phyloP scores from a whole-genome alignment of 2,113 vertebrate species.

The Albula goreensis region DNA sequence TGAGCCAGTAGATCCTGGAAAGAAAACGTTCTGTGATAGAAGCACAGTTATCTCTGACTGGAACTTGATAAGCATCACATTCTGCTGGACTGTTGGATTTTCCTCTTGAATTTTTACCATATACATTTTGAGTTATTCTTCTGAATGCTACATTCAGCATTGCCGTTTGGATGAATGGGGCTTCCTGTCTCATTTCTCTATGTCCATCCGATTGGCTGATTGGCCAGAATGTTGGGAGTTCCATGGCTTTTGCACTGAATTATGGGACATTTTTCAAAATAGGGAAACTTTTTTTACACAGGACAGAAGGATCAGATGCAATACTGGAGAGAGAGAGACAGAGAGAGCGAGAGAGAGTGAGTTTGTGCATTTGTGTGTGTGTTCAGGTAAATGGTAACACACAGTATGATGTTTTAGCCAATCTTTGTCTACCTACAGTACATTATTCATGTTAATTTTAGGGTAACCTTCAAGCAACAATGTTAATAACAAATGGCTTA shows the following conservation, averaged over 20 bases:
- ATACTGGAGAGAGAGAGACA: neutral
- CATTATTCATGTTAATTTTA: neutral
- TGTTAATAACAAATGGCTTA: neutral
- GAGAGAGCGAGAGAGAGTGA: neutral
- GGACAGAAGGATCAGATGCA: constrained; percentile 27
- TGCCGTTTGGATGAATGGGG: too few relatives aligned
- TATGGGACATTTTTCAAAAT: neutral
- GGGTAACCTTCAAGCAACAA: neutral
- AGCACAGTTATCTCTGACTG: neutral
- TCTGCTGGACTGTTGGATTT: neutral
- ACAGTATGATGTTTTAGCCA: constrained; percentile 15
- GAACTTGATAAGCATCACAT: neutral
- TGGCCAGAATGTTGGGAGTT: neutral
- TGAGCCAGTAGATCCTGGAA: neutral
- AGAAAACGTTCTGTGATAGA: neutral
- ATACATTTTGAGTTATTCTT: neutral
- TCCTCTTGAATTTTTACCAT: neutral
- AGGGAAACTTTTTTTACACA: neutral
- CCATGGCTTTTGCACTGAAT: neutral
- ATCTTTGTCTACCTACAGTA: constrained; percentile 13
- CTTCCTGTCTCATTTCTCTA: too few relatives aligned
- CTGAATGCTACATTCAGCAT: neutral
- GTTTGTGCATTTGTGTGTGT: neutral
- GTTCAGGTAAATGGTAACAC: neutral
- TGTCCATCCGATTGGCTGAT: too few relatives aligned